phyloP scores from a whole-genome alignment of 2,888 invertebrate species.

The Phanerotoma sp. region DNA sequence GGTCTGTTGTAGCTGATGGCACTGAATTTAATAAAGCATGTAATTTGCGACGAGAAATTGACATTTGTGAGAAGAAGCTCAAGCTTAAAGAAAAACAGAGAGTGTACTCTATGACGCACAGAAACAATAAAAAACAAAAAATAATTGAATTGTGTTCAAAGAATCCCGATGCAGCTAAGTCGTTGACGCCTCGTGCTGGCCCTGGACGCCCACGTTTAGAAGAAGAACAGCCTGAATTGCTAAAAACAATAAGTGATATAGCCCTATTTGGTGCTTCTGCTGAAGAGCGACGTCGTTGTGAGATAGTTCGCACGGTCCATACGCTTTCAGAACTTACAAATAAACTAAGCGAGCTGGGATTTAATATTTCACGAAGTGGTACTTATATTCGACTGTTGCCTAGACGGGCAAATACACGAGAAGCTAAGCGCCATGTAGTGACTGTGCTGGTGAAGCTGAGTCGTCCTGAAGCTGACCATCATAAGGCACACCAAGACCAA shows the following conservation, averaged over 20 bases:
- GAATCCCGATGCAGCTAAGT: conserved; percentile 22
- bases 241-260: conserved; percentile 38
- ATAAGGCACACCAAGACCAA: conserved; percentile 24
- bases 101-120: conserved; percentile 20
- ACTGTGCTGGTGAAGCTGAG: conserved; percentile 41
- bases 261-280: conserved; percentile 25
- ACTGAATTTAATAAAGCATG: conserved; percentile 27
- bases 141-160: conserved; percentile 19
- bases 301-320: conserved; percentile 26
- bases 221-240: conserved; percentile 35
- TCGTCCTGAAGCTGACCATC: conserved; percentile 20
- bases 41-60: conserved; percentile 32
- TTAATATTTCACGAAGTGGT: conserved; percentile 30
- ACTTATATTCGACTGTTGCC: conserved; percentile 37
- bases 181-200: conserved; percentile 26
- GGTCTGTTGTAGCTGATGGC: conserved; percentile 29
- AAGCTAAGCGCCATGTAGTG: conserved; percentile 40
- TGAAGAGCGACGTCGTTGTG: conserved; percentile 25
- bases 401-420: conserved; percentile 28
- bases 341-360: conserved; percentile 26
- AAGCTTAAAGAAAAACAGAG: conserved; percentile 32
- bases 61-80: conserved; percentile 30
- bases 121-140: conserved; percentile 16
- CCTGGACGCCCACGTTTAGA: conserved; percentile 30
- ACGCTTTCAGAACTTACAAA: conserved; percentile 26